Conservation (phyloP, 2,797 vertebrate genomes). For the Chanos chanos region DNA sequence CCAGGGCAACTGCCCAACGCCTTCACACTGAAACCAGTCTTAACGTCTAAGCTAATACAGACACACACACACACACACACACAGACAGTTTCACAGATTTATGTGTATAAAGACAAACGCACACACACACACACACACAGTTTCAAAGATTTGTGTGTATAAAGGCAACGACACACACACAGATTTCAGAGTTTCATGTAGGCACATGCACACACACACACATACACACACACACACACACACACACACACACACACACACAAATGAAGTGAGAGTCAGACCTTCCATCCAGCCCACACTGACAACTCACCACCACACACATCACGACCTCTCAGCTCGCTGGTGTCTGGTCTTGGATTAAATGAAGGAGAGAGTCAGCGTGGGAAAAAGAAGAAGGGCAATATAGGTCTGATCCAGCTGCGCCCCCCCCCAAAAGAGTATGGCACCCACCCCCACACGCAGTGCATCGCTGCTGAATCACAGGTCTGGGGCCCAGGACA, state of each 20-base stretch:
- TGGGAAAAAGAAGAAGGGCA: conserved; percentile 11
- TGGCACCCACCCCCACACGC: neutral
- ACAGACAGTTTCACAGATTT: neutral
- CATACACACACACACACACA: neutral
- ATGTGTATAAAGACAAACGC: conserved; percentile 4
- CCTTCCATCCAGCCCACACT: neutral
- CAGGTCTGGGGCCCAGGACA: conserved; percentile 30
- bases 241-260: neutral
- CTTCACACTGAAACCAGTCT: too few relatives aligned
- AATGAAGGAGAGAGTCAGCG: conserved; percentile 28
- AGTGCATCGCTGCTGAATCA: conserved; percentile 39
- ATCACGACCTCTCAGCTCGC: conserved; percentile 15
- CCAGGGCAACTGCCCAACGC: too few relatives aligned
- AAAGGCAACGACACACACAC: conserved; percentile 9
- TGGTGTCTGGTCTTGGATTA: conserved; percentile 22
- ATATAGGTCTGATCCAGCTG: conserved; percentile 9
- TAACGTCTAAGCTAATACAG: neutral
- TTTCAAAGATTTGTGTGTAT: neutral
- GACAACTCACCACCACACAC: neutral
- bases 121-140: neutral
- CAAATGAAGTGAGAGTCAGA: too few relatives aligned
- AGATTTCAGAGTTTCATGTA: too few relatives aligned
- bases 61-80: neutral
- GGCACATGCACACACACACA: neutral
- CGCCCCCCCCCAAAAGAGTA: neutral